Evolutionary conservation across 1,140 invertebrate species (phyloP).

Genomic region (Drosophila melanica): DNA sequence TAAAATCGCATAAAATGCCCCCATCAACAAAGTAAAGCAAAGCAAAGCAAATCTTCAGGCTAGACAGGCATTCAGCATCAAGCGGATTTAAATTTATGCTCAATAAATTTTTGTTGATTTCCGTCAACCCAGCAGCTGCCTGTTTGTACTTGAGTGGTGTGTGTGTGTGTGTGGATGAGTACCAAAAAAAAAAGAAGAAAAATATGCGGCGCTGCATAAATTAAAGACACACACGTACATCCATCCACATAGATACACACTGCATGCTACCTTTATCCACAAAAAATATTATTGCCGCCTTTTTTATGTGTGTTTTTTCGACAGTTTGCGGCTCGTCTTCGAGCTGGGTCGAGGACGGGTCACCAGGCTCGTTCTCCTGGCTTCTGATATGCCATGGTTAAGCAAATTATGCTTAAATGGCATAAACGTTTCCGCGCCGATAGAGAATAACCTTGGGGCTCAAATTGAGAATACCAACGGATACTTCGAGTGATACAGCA

Average conservation of each 20-base stretch:
- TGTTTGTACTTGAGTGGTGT: constrained; percentile 23
- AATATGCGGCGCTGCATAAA: constrained; percentile 73
- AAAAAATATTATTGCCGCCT: constrained; percentile 60
- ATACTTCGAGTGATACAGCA: constrained; percentile 58
- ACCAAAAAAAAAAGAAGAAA: constrained; percentile 55
- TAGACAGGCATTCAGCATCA: constrained; percentile 45
- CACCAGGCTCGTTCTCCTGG: constrained; percentile 1
- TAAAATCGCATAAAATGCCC: constrained; percentile 78
- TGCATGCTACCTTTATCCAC: constrained; percentile 53
- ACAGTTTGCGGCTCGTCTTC: constrained; percentile 25
- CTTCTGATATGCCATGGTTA: constrained; percentile 38
- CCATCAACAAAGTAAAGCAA: constrained; percentile 64
- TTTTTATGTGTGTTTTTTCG: constrained; percentile 62
- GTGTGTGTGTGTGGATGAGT: constrained; percentile 51
- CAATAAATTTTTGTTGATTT: constrained; percentile 83
- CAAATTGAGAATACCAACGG: background rate
- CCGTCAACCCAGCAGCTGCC: constrained; percentile 38
- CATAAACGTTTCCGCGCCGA: constrained; percentile 53
- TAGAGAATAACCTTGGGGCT: constrained; percentile 16
- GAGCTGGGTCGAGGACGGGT: constrained; percentile 23
- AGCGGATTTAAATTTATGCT: constrained; percentile 80
- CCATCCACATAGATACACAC: background rate
- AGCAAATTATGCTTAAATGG: constrained; percentile 76
- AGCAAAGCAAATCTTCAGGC: constrained; percentile 23
- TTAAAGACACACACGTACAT: constrained; percentile 50